phyloP scores from a whole-genome alignment of 2,888 invertebrate genomes.

The Sarcophaga carnaria region DNA sequence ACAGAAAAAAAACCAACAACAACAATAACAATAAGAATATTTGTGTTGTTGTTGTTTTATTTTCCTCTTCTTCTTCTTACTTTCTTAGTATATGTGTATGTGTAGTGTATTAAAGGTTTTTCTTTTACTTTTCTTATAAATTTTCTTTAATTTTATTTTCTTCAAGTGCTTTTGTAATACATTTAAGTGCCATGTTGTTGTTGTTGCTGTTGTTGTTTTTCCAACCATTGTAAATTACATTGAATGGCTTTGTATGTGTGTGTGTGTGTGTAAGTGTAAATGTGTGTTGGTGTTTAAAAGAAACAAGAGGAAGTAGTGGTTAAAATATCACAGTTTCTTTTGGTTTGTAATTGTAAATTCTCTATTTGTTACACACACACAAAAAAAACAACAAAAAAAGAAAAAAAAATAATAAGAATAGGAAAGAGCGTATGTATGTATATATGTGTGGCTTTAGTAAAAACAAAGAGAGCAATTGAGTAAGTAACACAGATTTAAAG shows the following conservation, averaged over 20 bases:
- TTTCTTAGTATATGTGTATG: constrained; percentile 14
- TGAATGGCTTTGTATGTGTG: constrained; percentile 40
- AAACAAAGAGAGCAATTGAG: constrained; percentile 22
- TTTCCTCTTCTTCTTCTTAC: constrained; percentile 9
- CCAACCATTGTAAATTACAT: constrained; percentile 38
- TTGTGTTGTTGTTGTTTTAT: constrained; percentile 18
- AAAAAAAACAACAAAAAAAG: neutral
- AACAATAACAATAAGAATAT: neutral
- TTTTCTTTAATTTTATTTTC: constrained; percentile 19
- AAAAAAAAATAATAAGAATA: neutral
- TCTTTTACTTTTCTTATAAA: constrained; percentile 5
- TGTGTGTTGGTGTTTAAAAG: neutral
- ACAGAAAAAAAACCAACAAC: neutral
- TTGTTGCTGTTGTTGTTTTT: constrained; percentile 48
- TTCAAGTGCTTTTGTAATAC: constrained; percentile 37
- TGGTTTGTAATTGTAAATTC: constrained; percentile 46
- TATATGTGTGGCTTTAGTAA: constrained; percentile 44
- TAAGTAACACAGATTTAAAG: constrained; percentile 12
- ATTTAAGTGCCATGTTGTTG: constrained; percentile 5
- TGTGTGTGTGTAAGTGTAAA: constrained; percentile 36
- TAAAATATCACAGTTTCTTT: constrained; percentile 42
- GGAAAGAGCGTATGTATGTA: constrained; percentile 11
- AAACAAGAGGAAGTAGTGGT: constrained; percentile 46
- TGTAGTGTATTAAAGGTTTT: constrained; percentile 5
- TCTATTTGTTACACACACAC: constrained; percentile 30